Conservation (phyloP, 1,140 invertebrate genomes). For the Drosophila triauraria region DNA sequence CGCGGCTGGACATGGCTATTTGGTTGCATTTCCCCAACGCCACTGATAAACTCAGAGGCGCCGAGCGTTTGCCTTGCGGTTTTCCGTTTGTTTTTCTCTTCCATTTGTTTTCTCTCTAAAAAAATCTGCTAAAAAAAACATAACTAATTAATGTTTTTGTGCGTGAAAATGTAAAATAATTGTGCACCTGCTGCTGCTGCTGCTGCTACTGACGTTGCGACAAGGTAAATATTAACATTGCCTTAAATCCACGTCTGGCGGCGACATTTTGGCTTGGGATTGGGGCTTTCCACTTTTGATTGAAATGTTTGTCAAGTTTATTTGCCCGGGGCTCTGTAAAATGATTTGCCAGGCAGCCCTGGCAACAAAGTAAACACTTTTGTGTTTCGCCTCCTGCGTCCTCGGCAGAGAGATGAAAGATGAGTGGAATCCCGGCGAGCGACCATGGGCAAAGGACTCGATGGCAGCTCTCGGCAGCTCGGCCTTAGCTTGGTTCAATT, state of each 20-base stretch:
- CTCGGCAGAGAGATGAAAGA: constrained; percentile 15
- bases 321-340: constrained; percentile 30
- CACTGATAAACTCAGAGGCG: constrained; percentile 44
- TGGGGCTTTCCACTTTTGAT: constrained; percentile 37
- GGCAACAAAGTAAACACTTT: constrained; percentile 41
- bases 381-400: constrained; percentile 2
- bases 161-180: constrained; percentile 61
- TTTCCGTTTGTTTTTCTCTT: constrained; percentile 37
- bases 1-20: constrained; percentile 39
- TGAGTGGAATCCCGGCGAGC: constrained; percentile 22
- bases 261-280: constrained; percentile 25
- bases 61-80: constrained; percentile 37
- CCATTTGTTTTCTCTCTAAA: constrained; percentile 12
- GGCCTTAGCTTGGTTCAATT: constrained; percentile 40
- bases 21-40: constrained; percentile 43
- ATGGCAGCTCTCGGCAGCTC: constrained; percentile 17
- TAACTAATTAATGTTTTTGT: constrained; percentile 77
- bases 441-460: constrained; percentile 23
- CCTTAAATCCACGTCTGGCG: constrained; percentile 22
- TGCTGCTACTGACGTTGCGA: constrained; percentile 21
- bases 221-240: constrained; percentile 59
- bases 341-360: constrained; percentile 19
- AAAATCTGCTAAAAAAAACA: constrained; percentile 7
- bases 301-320: constrained; percentile 60
- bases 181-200: constrained; percentile 44